These are phyloP conservation scores for Enteromius treurensis DNA, from an alignment of 2,797 vertebrate species.

Conservation along the genomic window DNA sequence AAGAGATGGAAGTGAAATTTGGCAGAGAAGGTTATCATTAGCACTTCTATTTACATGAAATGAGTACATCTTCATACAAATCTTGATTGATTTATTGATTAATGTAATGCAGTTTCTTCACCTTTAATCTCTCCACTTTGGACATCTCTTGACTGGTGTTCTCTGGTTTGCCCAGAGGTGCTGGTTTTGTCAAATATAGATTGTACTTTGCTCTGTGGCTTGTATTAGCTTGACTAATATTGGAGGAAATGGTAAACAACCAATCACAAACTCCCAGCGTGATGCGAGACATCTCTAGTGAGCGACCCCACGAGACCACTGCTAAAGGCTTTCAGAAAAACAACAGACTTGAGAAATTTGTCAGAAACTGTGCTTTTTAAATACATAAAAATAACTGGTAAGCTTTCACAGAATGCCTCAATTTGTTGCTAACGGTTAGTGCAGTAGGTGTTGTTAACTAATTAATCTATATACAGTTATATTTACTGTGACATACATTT, in stretches of 20 bases:
- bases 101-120: conserved; percentile 44
- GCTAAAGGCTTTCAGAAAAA: conserved; percentile 77
- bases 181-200: conserved; percentile 67
- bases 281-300: conserved; percentile 78
- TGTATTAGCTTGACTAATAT: background rate
- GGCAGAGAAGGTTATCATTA: background rate
- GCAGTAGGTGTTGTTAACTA: background rate
- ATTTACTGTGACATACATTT: background rate
- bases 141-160: conserved; percentile 49
- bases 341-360: background rate
- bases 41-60: background rate
- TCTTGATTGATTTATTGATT: background rate
- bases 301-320: conserved; percentile 80
- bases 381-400: background rate
- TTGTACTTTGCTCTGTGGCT: conserved; percentile 65
- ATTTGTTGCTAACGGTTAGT: background rate
- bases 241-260: conserved; percentile 66
- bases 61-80: background rate
- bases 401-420: background rate
- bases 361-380: background rate
- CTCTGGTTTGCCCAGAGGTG: conserved; percentile 17
- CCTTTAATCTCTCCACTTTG: conserved; percentile 45
- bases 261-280: conserved; percentile 73
- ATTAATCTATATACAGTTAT: background rate
- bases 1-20: conserved; percentile 42